Evolutionary conservation across 92 coral and sea anemone species (phyloP), one percentile per base, ranked within the genome.

Genomic region (Porites rus): DNA sequence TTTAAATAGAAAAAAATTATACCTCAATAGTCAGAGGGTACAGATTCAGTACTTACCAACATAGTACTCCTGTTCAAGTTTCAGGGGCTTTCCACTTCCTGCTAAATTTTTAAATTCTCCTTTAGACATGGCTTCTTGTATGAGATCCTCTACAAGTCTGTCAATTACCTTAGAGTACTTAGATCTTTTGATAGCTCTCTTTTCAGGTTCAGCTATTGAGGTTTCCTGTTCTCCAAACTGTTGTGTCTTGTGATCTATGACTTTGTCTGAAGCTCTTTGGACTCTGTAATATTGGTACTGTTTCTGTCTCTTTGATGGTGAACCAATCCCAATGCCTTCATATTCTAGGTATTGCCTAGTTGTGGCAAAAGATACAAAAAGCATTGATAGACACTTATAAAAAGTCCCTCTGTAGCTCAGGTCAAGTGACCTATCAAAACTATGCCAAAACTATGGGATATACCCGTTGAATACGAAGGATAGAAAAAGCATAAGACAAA

Each of bases 51-150:
- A 65, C 98, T 85, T 62, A 90, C 98, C 98, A 83, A 94, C 86
- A 85, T 84, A 90, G 0, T 77, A 89, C 77, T 94, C 91, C 50
- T 78, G 88, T 13, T 94, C 96, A 13, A 65, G 76, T 68, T 92
- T 90, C 54, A 92, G 72, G 4, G 98, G 98, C 51, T 94, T 92
- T 78, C 98, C 98, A 61, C 92, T 92, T 24, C 98, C 98, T 16
- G 98, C 88, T 67, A 94, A 74, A 81, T 94, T 89, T 69, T 87
- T 77, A 53, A 94, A 94, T 84, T 94, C 98, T 58, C 98, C 98
- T 82, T 92, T 94, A 7, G 98, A 94, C 94, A 94, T 94, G 38
- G 98, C 89, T 46, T 94, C 98, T 77, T 94, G 98, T 65, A 94
- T 92, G 53, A 94, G 92, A 58, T 94, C 98, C 63, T 94, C 98